These are phyloP conservation scores for Myopa tessellatipennis DNA, from an alignment of 2,888 invertebrate genomes.

Conservation along the genomic window DNA sequence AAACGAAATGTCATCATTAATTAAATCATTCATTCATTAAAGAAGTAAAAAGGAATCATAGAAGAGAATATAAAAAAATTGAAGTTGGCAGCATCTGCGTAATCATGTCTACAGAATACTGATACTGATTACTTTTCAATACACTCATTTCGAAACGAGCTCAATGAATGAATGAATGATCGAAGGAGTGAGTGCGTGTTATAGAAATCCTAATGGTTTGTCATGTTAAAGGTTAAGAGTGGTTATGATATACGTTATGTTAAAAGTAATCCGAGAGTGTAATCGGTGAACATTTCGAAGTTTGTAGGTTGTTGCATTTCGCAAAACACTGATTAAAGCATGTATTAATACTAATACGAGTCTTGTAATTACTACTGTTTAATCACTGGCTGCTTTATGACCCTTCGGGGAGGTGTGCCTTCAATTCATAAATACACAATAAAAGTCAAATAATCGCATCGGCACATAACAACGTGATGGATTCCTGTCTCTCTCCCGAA, in stretches of 20 bases:
- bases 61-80: background rate
- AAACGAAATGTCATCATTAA: conserved; percentile 27
- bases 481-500: background rate
- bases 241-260: too few relatives aligned
- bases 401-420: background rate
- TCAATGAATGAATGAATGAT: too few relatives aligned
- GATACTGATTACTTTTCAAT: background rate
- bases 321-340: background rate
- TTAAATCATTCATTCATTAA: conserved; percentile 19
- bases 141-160: too few relatives aligned
- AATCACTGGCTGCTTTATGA: conserved; percentile 1
- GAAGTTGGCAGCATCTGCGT: background rate
- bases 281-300: background rate
- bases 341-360: background rate
- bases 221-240: too few relatives aligned
- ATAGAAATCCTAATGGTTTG: too few relatives aligned
- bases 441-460: conserved; percentile 16
- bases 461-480: conserved; percentile 31
- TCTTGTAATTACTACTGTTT: conserved; percentile 28
- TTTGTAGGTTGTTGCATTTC: background rate
- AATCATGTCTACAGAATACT: conserved; percentile 18
- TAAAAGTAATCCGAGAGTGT: too few relatives aligned
- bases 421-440: conserved; percentile 18
- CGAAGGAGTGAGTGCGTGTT: too few relatives aligned
- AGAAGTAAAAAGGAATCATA: background rate